Conservation (phyloP, 2,888 invertebrate genomes). For the Drosophila bunnanda region DNA sequence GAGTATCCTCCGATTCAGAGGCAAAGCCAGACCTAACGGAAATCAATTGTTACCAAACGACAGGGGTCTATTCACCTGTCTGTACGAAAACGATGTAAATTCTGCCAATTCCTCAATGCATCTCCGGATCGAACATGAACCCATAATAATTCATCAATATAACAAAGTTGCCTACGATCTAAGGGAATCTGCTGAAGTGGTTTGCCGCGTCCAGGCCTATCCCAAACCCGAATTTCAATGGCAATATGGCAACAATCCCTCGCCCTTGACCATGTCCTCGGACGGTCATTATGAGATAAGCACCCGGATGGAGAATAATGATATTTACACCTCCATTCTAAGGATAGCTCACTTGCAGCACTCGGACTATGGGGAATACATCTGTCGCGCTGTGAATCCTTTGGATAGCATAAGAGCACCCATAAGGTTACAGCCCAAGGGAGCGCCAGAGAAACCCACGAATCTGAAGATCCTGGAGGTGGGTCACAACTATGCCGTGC, state of each 20-base stretch:
- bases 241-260: conserved; percentile 91
- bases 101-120: conserved; percentile 95
- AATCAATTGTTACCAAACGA: conserved; percentile 93
- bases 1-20: conserved; percentile 91
- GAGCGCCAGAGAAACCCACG: conserved; percentile 93
- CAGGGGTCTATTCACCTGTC: conserved; percentile 93
- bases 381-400: conserved; percentile 93
- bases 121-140: conserved; percentile 95
- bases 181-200: conserved; percentile 92
- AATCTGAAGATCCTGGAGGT: conserved; percentile 89
- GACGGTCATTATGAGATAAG: conserved; percentile 94
- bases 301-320: conserved; percentile 92
- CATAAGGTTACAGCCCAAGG: conserved; percentile 93
- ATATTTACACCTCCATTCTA: conserved; percentile 92
- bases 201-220: conserved; percentile 95
- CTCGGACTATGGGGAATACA: conserved; percentile 95
- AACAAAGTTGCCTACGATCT: conserved; percentile 95
- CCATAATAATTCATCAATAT: conserved; percentile 93
- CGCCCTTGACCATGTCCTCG: conserved; percentile 91
- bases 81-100: conserved; percentile 95
- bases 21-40: conserved; percentile 90
- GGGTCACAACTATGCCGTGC: conserved; percentile 91
- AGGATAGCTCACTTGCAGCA: conserved; percentile 90
- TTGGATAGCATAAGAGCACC: conserved; percentile 91
- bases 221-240: conserved; percentile 97